phyloP scores from a whole-genome alignment of 2,888 invertebrate genomes.

The Melangyna quadrimaculata region DNA sequence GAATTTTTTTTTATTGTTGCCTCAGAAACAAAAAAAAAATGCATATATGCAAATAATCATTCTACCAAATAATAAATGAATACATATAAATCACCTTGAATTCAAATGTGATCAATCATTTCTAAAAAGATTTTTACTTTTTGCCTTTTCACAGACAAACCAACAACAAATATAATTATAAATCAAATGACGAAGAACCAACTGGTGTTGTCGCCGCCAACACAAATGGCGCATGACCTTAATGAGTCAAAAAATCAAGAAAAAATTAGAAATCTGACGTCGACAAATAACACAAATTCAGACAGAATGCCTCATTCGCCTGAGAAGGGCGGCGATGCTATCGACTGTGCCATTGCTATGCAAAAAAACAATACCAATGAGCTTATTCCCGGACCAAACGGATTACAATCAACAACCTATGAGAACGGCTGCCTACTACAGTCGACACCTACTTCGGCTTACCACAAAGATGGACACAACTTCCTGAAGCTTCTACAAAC shows the following conservation, averaged over 20 bases:
- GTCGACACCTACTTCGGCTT: slow-evolving; percentile 37
- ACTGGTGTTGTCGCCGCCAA: slow-evolving; percentile 27
- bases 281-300: slow-evolving; percentile 33
- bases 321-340: slow-evolving; percentile 35
- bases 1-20: too few species aligned
- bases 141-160: slow-evolving; percentile 50
- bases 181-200: slow-evolving; percentile 31
- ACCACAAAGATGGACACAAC: slow-evolving; percentile 85
- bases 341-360: slow-evolving; percentile 44
- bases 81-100: slow-evolving; percentile 47
- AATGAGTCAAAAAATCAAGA: slow-evolving; percentile 50
- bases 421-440: slow-evolving; percentile 14
- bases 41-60: slow-evolving; percentile 9
- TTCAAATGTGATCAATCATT: slow-evolving; percentile 1
- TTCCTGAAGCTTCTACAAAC: slow-evolving; percentile 87
- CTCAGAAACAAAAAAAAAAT: too few species aligned
- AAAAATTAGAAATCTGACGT: slow-evolving; percentile 18
- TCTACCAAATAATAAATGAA: neutral
- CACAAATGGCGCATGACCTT: slow-evolving; percentile 49
- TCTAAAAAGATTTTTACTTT: slow-evolving; percentile 25
- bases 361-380: slow-evolving; percentile 51
- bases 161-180: slow-evolving; percentile 26
- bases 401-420: neutral
- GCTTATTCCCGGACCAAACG: slow-evolving; percentile 28
- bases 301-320: slow-evolving; percentile 50